Evolutionary conservation across 1,140 invertebrate genomes (phyloP).

Genomic region (Trichonephila inaurata): DNA sequence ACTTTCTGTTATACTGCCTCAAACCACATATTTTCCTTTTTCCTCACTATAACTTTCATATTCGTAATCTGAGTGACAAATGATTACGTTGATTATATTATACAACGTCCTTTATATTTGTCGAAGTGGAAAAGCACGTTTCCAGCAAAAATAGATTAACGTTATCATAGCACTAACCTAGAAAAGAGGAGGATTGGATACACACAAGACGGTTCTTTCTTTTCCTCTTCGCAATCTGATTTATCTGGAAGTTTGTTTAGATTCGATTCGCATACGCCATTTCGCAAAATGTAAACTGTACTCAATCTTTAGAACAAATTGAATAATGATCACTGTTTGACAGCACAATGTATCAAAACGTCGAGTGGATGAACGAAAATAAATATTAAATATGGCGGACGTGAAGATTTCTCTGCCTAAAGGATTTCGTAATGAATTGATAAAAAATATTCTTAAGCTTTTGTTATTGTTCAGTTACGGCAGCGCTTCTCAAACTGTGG

Average conservation of each 20-base stretch:
- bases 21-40: background rate
- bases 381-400: background rate
- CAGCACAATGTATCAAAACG: background rate
- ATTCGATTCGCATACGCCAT: background rate
- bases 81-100: background rate
- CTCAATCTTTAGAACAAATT: background rate
- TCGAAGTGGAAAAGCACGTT: background rate
- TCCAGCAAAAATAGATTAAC: background rate
- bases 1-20: background rate
- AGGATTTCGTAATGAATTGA: no score
- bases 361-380: background rate
- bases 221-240: background rate
- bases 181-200: background rate
- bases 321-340: background rate
- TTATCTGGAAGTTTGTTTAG: background rate
- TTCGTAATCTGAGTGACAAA: background rate
- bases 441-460: no score
- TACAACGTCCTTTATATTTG: background rate
- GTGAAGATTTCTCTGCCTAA: no score
- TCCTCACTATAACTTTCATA: background rate
- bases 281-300: background rate
- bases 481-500: no score
- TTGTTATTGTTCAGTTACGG: no score
- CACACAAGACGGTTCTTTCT: background rate
- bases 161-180: conserved; percentile 4